Percentiles rank a stretch among this genome's conserved stretches.
Evolutionary conservation across 2,888 invertebrate species (phyloP).

Genomic region (Crossocerus cetratus): DNA sequence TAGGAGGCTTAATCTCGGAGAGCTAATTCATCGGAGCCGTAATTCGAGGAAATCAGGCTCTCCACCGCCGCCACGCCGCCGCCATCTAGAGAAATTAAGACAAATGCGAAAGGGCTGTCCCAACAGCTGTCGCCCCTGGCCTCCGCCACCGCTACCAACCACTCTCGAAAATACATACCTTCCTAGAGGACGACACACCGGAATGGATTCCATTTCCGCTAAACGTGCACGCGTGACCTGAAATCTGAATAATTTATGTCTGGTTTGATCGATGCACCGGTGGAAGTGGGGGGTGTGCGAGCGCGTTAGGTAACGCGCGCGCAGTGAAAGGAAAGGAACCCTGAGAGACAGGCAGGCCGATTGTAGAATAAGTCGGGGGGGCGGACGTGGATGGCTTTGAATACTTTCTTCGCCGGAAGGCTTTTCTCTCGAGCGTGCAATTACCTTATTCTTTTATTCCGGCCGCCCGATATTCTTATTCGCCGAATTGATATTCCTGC

Average conservation of each 20-base stretch:
- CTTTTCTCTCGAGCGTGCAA: no score
- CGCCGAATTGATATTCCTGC: no score
- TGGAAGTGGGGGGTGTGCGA: no score
- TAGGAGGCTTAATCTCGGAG: constrained; percentile 36
- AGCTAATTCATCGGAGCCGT: constrained; percentile 42
- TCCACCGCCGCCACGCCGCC: no score
- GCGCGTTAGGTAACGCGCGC: not conserved
- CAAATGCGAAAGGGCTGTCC: constrained; percentile 54
- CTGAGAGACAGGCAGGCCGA: no score
- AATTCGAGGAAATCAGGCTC: constrained; percentile 47
- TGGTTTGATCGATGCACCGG: constrained; percentile 46
- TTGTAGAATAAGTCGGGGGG: not conserved
- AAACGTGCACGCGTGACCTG: constrained; percentile 44
- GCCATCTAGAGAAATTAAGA: constrained; percentile 46
- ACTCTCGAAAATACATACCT: constrained; percentile 42
- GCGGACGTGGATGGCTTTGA: no score
- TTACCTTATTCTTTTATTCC: no score
- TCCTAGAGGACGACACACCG: constrained; percentile 32
- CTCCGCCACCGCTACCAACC: not conserved
- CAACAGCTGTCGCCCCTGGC: constrained; percentile 41
- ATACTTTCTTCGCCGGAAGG: no score
- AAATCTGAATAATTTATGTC: constrained; percentile 49
- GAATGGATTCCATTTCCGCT: constrained; percentile 49
- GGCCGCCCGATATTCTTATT: no score
- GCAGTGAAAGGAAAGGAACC: constrained; percentile 14